Base-by-base conservation (phyloP, 2,113 vertebrate genomes). In the Pao palembangensis region DNA sequence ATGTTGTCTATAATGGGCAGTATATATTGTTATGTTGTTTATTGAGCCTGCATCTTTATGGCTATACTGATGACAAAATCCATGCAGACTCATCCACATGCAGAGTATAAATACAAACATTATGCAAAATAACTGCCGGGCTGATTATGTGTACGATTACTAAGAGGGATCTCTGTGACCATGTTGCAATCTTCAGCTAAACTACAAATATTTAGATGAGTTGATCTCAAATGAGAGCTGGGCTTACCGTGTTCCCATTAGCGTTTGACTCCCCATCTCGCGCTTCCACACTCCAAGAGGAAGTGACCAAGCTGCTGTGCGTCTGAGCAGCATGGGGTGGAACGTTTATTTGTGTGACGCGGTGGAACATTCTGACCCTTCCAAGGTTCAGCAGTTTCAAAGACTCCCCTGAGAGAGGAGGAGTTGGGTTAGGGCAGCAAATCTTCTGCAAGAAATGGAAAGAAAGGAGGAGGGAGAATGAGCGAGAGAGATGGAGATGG, bases 301-400 rank as follows among this genome's bases (percentile, higher is more conserved):
- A 61, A 75, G 57, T 50, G 50, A 49, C 25, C 56, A 46, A 63
- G 67, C 42, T 31, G 41, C 23, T 72, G 20, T 31, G 50, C 34
- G 58, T 65, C n/a, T n/a, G 71, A 59, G 47, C 61, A 19, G 59
- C 31, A 53, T 66, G 55, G 60, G 62, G 58, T 1, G 47, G 75
- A 56, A 64, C 56, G 41, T 76, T 57, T 74, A 49, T 79, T 73
- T 78, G 55, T 70, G 74, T 77, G 78, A 71, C 55, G 64, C 49
- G 2, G 66, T 81, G 89, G 89, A 88, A 89, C 76, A 89, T 83
- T 85, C 47, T 85, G 81, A 87, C 86, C 86, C 34, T 38, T 38
- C 8, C 52, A 51, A 48, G 65, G 78, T 86, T 85, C 76, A 80
- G 61, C 55, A 58, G 51, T 78, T 61, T 78, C 73, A 77, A 83